Conservation (phyloP, 2,113 vertebrate genomes). For the Paramormyrops kingsleyae region DNA sequence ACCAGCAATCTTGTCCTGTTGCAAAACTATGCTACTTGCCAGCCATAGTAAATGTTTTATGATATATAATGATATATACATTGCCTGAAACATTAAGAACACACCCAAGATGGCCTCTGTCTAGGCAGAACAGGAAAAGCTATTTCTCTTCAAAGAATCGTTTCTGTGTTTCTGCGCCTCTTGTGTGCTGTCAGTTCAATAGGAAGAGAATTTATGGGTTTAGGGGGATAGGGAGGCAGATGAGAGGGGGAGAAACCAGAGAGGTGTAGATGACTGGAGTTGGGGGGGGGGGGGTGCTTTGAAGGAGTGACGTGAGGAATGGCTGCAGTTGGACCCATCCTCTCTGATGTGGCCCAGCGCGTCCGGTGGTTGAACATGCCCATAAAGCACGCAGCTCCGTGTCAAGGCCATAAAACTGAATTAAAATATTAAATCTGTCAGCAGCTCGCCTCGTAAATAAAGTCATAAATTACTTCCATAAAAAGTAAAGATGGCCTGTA, state of each 20-base stretch:
- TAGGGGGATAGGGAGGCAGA: not conserved
- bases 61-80: not conserved
- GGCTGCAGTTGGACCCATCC: not conserved
- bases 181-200: not conserved
- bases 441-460: constrained; percentile 24
- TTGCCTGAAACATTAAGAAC: not conserved
- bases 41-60: not conserved
- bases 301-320: not conserved
- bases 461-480: constrained; percentile 18
- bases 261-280: not conserved
- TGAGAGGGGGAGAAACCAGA: not conserved
- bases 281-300: not conserved
- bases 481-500: constrained; percentile 19
- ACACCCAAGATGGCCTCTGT: not conserved
- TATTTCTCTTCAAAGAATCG: not conserved
- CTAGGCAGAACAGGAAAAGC: not conserved
- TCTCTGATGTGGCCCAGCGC: constrained; percentile 5
- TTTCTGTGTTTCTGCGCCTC: not conserved
- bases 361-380: constrained; percentile 15
- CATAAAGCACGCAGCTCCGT: constrained; percentile 18
- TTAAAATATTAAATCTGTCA: constrained; percentile 32
- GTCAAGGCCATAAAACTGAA: constrained; percentile 27
- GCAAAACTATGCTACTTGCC: not conserved
- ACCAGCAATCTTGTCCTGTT: not conserved
- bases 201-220: constrained; percentile 12